A percentile compares a stretch with the other conserved stretches of the same genome.
phyloP scores from a whole-genome alignment of 2,113 vertebrate species.

The Orthochromis indermauri region DNA sequence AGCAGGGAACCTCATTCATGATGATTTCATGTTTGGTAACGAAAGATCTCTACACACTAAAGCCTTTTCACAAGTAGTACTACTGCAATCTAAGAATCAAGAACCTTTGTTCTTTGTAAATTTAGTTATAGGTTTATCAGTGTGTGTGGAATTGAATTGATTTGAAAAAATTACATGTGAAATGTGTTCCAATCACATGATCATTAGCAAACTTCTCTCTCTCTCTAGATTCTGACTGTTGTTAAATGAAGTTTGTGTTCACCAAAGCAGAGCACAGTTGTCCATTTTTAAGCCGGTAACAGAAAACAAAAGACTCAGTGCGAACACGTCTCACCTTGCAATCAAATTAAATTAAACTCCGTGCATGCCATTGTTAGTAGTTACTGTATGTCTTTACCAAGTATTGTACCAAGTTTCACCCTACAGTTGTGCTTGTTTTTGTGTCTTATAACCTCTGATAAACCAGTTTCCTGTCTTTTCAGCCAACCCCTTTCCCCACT shows the following conservation, averaged over 20 bases:
- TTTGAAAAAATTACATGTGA: neutral
- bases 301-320: neutral
- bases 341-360: neutral
- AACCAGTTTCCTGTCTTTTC: constrained; percentile 48
- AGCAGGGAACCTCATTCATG: neutral
- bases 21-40: neutral
- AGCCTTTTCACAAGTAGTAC: neutral
- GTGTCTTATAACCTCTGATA: constrained; percentile 14
- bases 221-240: neutral
- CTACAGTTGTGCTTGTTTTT: neutral
- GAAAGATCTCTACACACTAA: neutral
- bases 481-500: constrained; percentile 18
- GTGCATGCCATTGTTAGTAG: constrained; percentile 25
- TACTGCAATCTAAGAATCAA: neutral
- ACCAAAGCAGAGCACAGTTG: neutral
- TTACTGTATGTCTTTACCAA: neutral
- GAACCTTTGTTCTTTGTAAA: neutral
- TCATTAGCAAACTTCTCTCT: neutral
- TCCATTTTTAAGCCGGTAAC: neutral
- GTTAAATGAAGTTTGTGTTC: neutral
- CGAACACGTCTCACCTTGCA: neutral
- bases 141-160: neutral
- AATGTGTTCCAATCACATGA: neutral
- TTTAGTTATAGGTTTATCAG: neutral
- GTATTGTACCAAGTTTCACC: neutral